A percentile compares a stretch with the other conserved stretches of the same genome.
Evolutionary conservation across 2,888 invertebrate species (phyloP).

Genomic region (Anagyrus pseudococci): DNA sequence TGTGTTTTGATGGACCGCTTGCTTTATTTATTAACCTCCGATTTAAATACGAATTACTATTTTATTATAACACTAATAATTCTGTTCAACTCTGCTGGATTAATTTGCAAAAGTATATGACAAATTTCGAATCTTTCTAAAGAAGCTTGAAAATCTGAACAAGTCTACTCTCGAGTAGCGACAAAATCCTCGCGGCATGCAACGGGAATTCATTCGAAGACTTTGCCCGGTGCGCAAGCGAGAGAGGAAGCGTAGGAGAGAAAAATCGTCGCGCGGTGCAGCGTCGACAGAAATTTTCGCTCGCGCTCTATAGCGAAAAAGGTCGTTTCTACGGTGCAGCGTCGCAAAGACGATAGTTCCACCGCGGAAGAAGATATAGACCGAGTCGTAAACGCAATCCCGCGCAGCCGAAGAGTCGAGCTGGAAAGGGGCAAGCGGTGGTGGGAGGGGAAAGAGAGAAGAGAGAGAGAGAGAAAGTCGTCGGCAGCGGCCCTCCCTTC

Average conservation of each 20-base stretch:
- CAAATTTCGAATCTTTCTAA: too few relatives aligned
- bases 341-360: slow-evolving; percentile 9
- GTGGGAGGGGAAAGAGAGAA: slow-evolving; percentile 15
- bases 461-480: slow-evolving; percentile 13
- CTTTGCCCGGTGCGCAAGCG: too few relatives aligned
- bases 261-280: slow-evolving; percentile 7
- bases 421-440: slow-evolving; percentile 9
- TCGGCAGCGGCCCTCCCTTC: slow-evolving; percentile 40
- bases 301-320: neutral
- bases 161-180: too few relatives aligned
- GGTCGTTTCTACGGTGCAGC: neutral
- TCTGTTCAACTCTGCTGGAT: too few relatives aligned
- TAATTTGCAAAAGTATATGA: too few relatives aligned
- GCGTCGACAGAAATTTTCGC: slow-evolving; percentile 11
- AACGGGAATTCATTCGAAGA: too few relatives aligned
- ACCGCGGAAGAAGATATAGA: slow-evolving; percentile 13
- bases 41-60: too few relatives aligned
- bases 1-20: too few relatives aligned
- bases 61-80: too few relatives aligned
- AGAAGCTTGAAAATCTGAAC: too few relatives aligned
- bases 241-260: slow-evolving; percentile 15
- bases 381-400: slow-evolving; percentile 26
- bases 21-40: too few relatives aligned
- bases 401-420: neutral
- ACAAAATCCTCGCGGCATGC: too few relatives aligned